Conservation (phyloP, 2,888 invertebrate species). For the Romanomermis culicivorax region DNA sequence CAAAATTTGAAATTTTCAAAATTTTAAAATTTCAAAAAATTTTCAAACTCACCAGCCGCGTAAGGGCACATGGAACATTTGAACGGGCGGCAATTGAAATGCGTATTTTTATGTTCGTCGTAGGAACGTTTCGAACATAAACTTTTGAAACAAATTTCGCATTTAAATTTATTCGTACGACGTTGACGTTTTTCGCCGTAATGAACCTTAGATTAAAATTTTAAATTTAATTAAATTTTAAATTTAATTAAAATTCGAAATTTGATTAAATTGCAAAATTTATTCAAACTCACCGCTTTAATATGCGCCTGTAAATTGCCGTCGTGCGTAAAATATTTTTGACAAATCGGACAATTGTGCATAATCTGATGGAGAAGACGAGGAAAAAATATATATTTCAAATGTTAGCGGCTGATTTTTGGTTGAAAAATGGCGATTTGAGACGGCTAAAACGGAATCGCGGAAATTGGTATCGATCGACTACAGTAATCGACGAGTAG, state of each 20-base stretch:
- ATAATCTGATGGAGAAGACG: too few species aligned
- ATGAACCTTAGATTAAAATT: neutral
- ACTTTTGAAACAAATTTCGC: slow-evolving; percentile 17
- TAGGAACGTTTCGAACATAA: slow-evolving; percentile 25
- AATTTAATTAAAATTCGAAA: neutral
- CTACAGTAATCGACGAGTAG: too few species aligned
- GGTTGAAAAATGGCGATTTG: too few species aligned
- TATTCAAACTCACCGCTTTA: too few species aligned
- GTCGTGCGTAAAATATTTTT: neutral
- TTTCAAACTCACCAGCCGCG: slow-evolving; percentile 20
- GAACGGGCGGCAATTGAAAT: slow-evolving; percentile 20
- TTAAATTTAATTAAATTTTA: neutral
- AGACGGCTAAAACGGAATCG: too few species aligned
- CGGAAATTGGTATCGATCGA: too few species aligned
- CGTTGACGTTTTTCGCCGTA: neutral
- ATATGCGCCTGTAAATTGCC: neutral
- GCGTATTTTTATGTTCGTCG: slow-evolving; percentile 24
- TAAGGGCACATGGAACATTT: slow-evolving; percentile 23
- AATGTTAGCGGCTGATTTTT: too few species aligned
- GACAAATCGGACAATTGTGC: too few species aligned
- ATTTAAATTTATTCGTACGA: neutral
- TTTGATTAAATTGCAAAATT: too few species aligned
- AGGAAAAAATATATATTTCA: too few species aligned
- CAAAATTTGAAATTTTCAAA: too few species aligned
- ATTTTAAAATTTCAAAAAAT: neutral